Evolutionary conservation across 1,140 invertebrate species (phyloP), one percentile per base, ranked within the genome.

Genomic region (Scylla paramamosain): DNA sequence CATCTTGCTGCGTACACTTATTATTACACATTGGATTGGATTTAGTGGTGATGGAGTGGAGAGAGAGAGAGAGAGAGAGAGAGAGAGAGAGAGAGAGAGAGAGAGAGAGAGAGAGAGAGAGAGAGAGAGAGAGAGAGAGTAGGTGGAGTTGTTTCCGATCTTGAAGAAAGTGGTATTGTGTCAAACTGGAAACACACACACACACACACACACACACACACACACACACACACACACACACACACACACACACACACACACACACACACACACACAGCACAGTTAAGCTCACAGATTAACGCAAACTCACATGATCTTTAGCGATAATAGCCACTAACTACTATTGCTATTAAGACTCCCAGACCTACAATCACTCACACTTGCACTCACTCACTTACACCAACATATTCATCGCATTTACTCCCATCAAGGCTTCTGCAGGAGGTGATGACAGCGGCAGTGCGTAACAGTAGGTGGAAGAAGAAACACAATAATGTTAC

Each of bases 21-120:
- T 48, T 48, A 48, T n/a, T n/a, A 48, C 14, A 14, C 14, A 14
- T 48, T 48, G 46, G 46, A 48, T 48, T 48, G 46, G 46, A 48
- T 7, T 48, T 4, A 7, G 14, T 90, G 48, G 25, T n/a, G 31
- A 7, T 89, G 31, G 39, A 12, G 7, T n/a, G 83, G n/a, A 93
- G 48, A 92, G 91, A 92, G 59, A 59, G 48, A 67, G n/a, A 92
- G 29, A 52, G 45, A 91, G 89, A 91, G 89, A 45, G 89, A 91
- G 89, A 52, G 89, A 52, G 39, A 91, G 20, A 91, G 48, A 91
- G 89, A 91, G 89, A 91, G 89, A 91, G 1, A 29, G 89, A 46
- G 89, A 59, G 48, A 91, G 89, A 91, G 89, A 52, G 89, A 46
- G 89, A 67, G 46, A 67, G 46, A 32, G 91, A 77, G 31, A 29